Evolutionary conservation across 2,888 invertebrate genomes (phyloP).

Genomic region (Dysmachus trigonus): DNA sequence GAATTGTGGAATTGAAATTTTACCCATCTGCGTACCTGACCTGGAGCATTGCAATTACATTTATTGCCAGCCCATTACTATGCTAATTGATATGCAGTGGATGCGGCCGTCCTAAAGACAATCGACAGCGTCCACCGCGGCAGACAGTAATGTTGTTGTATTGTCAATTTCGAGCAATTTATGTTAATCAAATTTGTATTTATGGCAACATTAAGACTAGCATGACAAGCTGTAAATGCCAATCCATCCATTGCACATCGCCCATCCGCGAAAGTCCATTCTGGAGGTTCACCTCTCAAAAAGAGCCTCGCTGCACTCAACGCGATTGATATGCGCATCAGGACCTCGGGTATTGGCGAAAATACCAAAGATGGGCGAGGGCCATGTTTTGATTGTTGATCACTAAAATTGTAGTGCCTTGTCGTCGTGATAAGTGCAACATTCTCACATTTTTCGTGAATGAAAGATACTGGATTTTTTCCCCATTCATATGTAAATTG

Average conservation of each 20-base stretch:
- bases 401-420: slow-evolving; percentile 14
- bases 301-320: neutral
- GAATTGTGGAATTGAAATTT: slow-evolving; percentile 4
- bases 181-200: slow-evolving; percentile 53
- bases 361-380: slow-evolving; percentile 39
- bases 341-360: neutral
- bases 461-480: slow-evolving; percentile 8
- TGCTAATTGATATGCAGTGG: slow-evolving; percentile 29
- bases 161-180: slow-evolving; percentile 53
- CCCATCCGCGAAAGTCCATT: slow-evolving; percentile 10
- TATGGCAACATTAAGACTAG: slow-evolving; percentile 48
- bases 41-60: slow-evolving; percentile 27
- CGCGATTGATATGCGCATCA: slow-evolving; percentile 22
- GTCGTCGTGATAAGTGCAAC: neutral
- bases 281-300: slow-evolving; percentile 1
- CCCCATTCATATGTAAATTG: slow-evolving; percentile 30
- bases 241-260: slow-evolving; percentile 6
- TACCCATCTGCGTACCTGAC: slow-evolving; percentile 30
- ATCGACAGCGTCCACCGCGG: slow-evolving; percentile 50
- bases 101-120: slow-evolving; percentile 43
- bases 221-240: slow-evolving; percentile 44
- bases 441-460: slow-evolving; percentile 40
- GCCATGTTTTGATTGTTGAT: slow-evolving; percentile 39
- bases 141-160: slow-evolving; percentile 53
- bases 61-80: slow-evolving; percentile 30